Conservation (phyloP, 2,113 vertebrate species). For the Glareola pratincola region DNA sequence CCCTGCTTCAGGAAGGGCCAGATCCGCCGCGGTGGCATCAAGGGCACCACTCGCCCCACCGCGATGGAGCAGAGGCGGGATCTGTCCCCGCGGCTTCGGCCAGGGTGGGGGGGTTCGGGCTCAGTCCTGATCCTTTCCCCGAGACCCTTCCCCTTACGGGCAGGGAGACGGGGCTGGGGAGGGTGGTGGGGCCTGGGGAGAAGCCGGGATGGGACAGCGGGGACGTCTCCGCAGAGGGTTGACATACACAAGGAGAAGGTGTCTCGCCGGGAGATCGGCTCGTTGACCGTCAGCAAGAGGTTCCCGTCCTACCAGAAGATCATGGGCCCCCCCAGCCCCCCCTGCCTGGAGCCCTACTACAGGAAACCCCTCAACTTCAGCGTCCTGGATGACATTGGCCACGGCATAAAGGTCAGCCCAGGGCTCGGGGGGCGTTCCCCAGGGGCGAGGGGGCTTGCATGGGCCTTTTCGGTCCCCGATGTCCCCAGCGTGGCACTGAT, state of each 20-base stretch:
- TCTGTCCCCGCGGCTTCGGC: not conserved
- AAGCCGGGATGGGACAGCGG: accelerated
- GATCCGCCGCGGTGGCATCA: not conserved
- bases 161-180: not conserved
- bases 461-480: accelerated
- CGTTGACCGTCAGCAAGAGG: conserved; percentile 67
- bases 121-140: not conserved
- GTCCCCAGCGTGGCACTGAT: accelerated
- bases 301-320: conserved; percentile 64
- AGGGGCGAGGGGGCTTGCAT: not conserved
- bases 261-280: conserved; percentile 81
- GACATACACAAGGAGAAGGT: conserved; percentile 87
- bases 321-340: conserved; percentile 51
- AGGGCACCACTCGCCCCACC: not conserved
- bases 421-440: not conserved
- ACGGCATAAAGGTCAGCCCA: conserved; percentile 79
- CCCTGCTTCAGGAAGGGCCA: not conserved
- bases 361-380: conserved; percentile 82
- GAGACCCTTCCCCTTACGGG: not conserved
- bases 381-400: conserved; percentile 82
- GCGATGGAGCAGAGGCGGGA: not conserved
- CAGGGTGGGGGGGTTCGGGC: not conserved
- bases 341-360: conserved; percentile 72
- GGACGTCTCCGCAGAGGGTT: conserved; percentile 71
- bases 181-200: not conserved